Base-by-base conservation (phyloP, 2,113 vertebrate genomes). In the Eulemur macaco region DNA sequence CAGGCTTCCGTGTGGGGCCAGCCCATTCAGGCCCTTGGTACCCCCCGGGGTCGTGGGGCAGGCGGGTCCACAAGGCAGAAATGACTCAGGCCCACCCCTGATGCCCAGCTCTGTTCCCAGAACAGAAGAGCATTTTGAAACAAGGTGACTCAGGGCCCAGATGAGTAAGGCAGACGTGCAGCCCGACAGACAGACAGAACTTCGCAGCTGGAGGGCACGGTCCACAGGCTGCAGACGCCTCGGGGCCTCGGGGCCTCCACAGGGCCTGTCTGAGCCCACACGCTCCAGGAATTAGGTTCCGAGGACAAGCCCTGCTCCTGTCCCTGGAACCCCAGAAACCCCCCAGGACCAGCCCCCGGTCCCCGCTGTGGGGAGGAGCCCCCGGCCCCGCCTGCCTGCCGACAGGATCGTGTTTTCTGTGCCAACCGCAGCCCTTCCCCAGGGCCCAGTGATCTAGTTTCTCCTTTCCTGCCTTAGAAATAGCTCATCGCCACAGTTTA, bases 401-500 rank as follows among this genome's bases (percentile, higher is more conserved):
- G 64, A 78, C 0, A 2, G 63, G 27, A 76, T 68, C n/a, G 0
- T 91, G 31, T 89, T 97, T 97, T 98, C 97, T 94, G 77, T 98
- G 97, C 96, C 95, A 97, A 29, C 76, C 81, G 45, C 91, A 69
- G 85, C 66, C 80, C 80, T 96, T 96, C 98, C 97, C 96, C 95
- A 97, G 98, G 96, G 97, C 93, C 91, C 77, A 1, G 8, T 96
- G 97, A 97, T 98, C 97, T 97, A 97, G 93, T 97, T 97, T 97
- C 85, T 95, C 34, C 23, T 39, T 95, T 82, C 84, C 92, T 94
- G 45, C 96, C 97, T 98, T 94, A 89, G 98, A 98, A 97, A 96
- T 91, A 97, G 93, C 95, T 96, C 96, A 94, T 89, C 9, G 0
- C 86, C 87, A 78, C 73, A 84, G 91, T 91, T 92, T 86, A 91